Base-by-base conservation (phyloP, 2,113 vertebrate genomes). In the Onychostoma macrolepis region DNA sequence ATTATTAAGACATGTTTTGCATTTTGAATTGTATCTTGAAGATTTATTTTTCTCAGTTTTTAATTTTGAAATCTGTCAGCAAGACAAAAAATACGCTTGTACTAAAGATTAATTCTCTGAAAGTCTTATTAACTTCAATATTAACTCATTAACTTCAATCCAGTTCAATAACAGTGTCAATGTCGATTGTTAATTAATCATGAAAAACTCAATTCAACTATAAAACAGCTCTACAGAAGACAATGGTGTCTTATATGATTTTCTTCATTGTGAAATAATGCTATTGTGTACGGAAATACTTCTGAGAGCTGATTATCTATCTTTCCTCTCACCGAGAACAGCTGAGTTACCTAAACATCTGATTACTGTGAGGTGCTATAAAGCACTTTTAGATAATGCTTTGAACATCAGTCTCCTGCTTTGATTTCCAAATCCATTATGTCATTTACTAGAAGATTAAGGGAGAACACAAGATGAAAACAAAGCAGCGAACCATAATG, bases 401-500 rank as follows among this genome's bases (percentile, higher is more conserved):
- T 45, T 82, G 80, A 82, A 82, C 24, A 45, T 48, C 80, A 67
- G 36, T 4, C 15, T 82, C n/a, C 38, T 82, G 58, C 80, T 82
- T 82, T 63, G 36, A 67, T 82, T 82, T 82, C 15, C 26, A 67
- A 82, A 82, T 28, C 80, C 80, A 82, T 82, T 17, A 19, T 63
- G 80, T 67, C 15, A 67, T 82, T 81, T 67, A 82, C n/a, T 2
- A 30, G 58, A 82, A 67, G 80, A 82, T 82, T 67, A 82, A 82
- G 58, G 38, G 38, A 82, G 41, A 67, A 5, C 10, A 48, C 3
- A 43, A 41, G 24, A 80, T 61, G 33, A 63, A 80, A 80, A 80
- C 80, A 82, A 67, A 43, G n/a, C 58, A 43, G 80, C 2, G 17
- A 10, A 10, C 33, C 58, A 28, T 45, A 30, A 82, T 67, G 26